Percentiles rank a stretch among this genome's conserved stretches.
phyloP scores from a whole-genome alignment of 2,888 invertebrate genomes.

The Sarcophaga caerulescens region DNA sequence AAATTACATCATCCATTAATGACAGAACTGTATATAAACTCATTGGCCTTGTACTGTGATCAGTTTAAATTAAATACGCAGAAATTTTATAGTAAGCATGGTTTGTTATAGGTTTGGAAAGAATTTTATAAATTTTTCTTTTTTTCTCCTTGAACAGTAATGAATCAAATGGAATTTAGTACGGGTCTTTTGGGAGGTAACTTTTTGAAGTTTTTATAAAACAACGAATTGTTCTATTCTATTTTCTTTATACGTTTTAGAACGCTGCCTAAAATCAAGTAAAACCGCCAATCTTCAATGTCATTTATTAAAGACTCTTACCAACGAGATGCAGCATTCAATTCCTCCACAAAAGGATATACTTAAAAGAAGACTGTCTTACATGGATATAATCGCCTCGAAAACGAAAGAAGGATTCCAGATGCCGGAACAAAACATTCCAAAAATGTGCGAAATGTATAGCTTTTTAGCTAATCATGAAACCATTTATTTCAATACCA shows the following conservation, averaged over 20 bases:
- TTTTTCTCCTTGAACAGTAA: conserved; percentile 71
- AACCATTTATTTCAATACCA: conserved; percentile 78
- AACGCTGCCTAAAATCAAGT: conserved; percentile 76
- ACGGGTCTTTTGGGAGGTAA: conserved; percentile 76
- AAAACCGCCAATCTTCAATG: conserved; percentile 79
- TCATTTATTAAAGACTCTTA: conserved; percentile 70
- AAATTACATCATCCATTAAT: conserved; percentile 83
- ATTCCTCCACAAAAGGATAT: conserved; percentile 60
- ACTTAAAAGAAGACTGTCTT: conserved; percentile 75
- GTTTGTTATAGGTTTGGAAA: not conserved
- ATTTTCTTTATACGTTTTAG: conserved; percentile 61
- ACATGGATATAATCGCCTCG: conserved; percentile 73
- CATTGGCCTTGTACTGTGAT: conserved; percentile 77
- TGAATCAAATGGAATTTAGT: conserved; percentile 78
- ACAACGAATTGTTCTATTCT: not conserved
- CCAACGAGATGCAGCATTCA: not conserved
- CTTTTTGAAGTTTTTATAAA: not conserved
- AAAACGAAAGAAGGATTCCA: conserved; percentile 1
- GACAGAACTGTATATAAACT: conserved; percentile 78
- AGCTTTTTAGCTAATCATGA: conserved; percentile 80
- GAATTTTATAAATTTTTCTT: not conserved
- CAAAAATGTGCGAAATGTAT: conserved; percentile 75
- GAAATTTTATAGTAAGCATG: conserved; percentile 76
- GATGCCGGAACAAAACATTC: conserved; percentile 71
- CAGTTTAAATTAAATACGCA: conserved; percentile 75